Percentiles rank a stretch among this genome's conserved stretches.
phyloP scores from a whole-genome alignment of 2,888 invertebrate genomes.

The Sceliomorpha sp. region DNA sequence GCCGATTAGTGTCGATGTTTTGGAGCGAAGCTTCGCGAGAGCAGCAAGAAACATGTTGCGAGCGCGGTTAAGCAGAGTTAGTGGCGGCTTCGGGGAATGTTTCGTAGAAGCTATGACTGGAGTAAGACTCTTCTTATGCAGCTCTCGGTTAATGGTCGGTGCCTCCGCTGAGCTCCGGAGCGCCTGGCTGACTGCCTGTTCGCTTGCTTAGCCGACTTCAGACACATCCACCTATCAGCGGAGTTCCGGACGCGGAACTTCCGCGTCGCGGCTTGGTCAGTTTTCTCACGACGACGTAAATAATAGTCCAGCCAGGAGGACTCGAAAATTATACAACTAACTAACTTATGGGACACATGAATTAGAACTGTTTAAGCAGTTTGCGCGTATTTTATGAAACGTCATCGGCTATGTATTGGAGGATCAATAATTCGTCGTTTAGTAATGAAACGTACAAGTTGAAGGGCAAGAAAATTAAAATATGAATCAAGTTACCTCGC shows the following conservation, averaged over 20 bases:
- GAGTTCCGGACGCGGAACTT: constrained; percentile 52
- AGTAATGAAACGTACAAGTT: no score
- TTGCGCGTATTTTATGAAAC: constrained; percentile 47
- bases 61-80: constrained; percentile 56
- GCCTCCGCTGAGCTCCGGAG: constrained; percentile 55
- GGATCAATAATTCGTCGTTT: no score
- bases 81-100: constrained; percentile 54
- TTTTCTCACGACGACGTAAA: constrained; percentile 55
- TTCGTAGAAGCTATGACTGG: constrained; percentile 59
- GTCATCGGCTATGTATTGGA: constrained; percentile 7
- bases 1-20: constrained; percentile 23
- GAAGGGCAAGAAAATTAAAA: no score
- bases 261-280: constrained; percentile 48
- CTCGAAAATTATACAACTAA: constrained; percentile 51
- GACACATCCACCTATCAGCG: constrained; percentile 53
- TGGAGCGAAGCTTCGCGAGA: constrained; percentile 20
- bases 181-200: constrained; percentile 54
- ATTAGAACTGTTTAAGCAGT: constrained; percentile 52
- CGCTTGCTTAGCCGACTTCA: constrained; percentile 53
- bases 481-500: no score
- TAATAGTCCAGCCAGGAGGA: constrained; percentile 44
- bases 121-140: constrained; percentile 71
- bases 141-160: constrained; percentile 66
- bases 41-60: constrained; percentile 64
- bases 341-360: constrained; percentile 55